Conservation (phyloP, 2,888 invertebrate species). For the Harmothoe impar region DNA sequence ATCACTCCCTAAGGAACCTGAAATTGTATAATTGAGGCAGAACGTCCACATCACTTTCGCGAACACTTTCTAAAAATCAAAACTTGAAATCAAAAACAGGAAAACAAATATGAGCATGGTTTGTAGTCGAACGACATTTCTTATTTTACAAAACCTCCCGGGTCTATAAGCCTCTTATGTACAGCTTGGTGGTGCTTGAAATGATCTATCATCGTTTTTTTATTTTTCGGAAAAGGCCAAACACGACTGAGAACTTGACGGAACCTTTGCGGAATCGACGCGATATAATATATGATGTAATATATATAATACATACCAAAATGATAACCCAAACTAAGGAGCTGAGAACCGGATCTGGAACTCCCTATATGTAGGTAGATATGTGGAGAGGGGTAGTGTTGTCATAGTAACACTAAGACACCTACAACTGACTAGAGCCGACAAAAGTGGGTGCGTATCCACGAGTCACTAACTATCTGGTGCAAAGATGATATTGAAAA, state of each 20-base stretch:
- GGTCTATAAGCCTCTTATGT: slow-evolving; percentile 17
- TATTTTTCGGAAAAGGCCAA: not conserved
- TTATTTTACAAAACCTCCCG: not conserved
- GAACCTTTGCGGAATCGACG: not conserved
- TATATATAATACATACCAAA: too few species aligned
- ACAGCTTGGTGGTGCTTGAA: slow-evolving; percentile 6
- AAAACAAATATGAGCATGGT: not conserved
- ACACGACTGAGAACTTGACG: not conserved
- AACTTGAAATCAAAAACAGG: not conserved
- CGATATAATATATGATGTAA: not conserved
- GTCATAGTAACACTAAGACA: not conserved
- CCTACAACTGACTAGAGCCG: slow-evolving; percentile 4
- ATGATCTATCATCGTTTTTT: not conserved
- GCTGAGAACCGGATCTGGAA: not conserved
- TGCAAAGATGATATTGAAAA: slow-evolving; percentile 9
- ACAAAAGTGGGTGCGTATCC: not conserved
- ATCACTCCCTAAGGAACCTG: slow-evolving; percentile 9
- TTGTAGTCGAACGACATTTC: not conserved
- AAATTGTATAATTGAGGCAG: not conserved
- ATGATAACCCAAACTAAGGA: slow-evolving; percentile 8
- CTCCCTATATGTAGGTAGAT: not conserved
- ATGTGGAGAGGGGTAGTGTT: not conserved
- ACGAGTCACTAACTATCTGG: not conserved
- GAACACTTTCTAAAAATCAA: not conserved
- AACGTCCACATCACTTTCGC: not conserved